These are phyloP conservation scores for Nipponacmea schrenckii DNA, from an alignment of 2,888 invertebrate species.

Conservation along the genomic window DNA sequence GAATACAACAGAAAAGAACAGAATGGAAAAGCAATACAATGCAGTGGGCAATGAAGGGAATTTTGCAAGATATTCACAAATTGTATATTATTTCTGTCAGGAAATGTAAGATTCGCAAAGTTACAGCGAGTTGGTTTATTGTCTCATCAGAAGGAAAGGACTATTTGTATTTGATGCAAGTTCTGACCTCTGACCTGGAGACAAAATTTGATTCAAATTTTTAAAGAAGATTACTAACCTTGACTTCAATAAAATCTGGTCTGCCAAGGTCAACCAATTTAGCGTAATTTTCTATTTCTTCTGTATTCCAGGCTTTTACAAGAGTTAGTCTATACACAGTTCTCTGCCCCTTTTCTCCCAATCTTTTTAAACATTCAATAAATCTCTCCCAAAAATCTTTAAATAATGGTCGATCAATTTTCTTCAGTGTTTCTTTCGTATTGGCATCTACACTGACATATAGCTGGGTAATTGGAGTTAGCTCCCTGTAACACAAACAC, in stretches of 20 bases:
- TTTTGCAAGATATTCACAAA: no score
- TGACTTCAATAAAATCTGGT: slow-evolving; percentile 74
- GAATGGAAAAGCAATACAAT: no score
- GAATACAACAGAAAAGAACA: no score
- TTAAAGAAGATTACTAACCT: slow-evolving; percentile 63
- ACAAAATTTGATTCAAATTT: not conserved
- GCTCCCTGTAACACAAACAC: slow-evolving; percentile 49
- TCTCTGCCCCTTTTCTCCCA: slow-evolving; percentile 72
- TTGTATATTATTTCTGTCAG: no score
- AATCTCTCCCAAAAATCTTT: slow-evolving; percentile 74
- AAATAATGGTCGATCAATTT: slow-evolving; percentile 73
- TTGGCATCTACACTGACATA: slow-evolving; percentile 74
- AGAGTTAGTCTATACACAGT: slow-evolving; percentile 74
- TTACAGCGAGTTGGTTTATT: no score
- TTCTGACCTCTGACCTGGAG: no score
- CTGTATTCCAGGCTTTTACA: slow-evolving; percentile 73
- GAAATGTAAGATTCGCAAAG: no score
- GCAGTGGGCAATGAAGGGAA: no score
- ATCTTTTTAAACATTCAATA: slow-evolving; percentile 70
- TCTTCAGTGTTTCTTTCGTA: slow-evolving; percentile 72
- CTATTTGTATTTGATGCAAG: no score
- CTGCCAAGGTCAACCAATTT: slow-evolving; percentile 70
- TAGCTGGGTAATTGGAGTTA: slow-evolving; percentile 73
- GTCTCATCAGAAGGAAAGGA: no score
- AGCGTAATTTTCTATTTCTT: slow-evolving; percentile 72